Evolutionary conservation across 2,113 vertebrate species (phyloP), one percentile per base, ranked within the genome.

Genomic region (Barbus barbus): DNA sequence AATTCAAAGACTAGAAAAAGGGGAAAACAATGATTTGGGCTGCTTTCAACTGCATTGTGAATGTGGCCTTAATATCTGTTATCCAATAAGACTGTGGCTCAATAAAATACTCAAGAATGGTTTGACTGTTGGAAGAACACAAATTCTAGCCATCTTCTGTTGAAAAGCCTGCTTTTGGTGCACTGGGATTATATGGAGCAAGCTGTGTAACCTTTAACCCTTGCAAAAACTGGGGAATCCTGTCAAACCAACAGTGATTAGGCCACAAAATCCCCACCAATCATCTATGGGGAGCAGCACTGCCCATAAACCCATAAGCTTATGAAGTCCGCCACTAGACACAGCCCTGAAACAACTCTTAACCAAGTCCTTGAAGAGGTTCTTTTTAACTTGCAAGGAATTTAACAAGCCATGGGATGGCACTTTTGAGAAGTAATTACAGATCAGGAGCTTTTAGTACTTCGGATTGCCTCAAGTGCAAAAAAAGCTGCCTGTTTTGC

Each of bases 381-480:
- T 90, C 63, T 86, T 79, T 83, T 89, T 65, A 85, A 92, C 90
- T 86, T 89, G 89, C 86, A 58, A 67, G 41, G 87, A 93, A 91
- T 88, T 90, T 90, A 92, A 92, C 9, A 84, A 72, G 85, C 86
- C 86, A 88, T 90, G 91, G 92, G 89, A 84, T 90, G 71, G 75
- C 91, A 84, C 88, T 90, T 87, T 89, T 91, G 86, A 91, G 87
- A 88, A 90, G 90, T 89, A 92, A 91, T 94, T 91, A 92, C 83
- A 84, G 74, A 85, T 89, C 88, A 90, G 89, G 91, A 77, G 87
- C 86, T 84, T 87, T 83, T 75, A 53, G 61, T 13, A 83, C 83
- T 83, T 78, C 78, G 33, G 58, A 26, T 18, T 71, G 71, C 44
- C 61, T 80, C 75, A 87, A 87, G 78, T 73, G 46, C 83, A 92